Evolutionary conservation across 2,113 vertebrate species (phyloP), one percentile per base, ranked within the genome.

Genomic region (Cervus canadensis): DNA sequence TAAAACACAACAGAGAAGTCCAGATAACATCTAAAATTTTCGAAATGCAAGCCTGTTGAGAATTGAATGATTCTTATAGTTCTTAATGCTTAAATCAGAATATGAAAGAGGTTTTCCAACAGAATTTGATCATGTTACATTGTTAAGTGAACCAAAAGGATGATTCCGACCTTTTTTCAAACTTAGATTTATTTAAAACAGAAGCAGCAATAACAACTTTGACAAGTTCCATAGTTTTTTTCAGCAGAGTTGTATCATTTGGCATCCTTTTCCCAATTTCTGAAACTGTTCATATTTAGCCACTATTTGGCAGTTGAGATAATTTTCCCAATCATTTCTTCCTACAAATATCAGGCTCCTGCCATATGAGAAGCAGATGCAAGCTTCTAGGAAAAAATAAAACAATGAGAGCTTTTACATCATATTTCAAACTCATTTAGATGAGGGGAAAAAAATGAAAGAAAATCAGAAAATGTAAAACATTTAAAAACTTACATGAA

Each of bases 1-100:
- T 98, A 96, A 97, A 98, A 96, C 67, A 96, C 78, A 59, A 62
- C 85, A 64, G 67, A 90, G 60, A 86, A 94, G 43, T 96, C 48
- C 60, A 86, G 74, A 88, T 76, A 87, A 52, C 62, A 85, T 90
- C 84, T 62, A 17, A 86, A 86, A 88, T 79, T 3, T 94, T 97
- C 50, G 50, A 71, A 71, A 67, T 0, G 5, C 17, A 91, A 96
- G 45, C 45, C 90, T 48, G 36, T 2, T 81, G 93, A 87, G 81
- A 94, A 76, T 6, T 10, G 43, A 87, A 33, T 23, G n/a, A 9
- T 43, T 94, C 36, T 67, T 81, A 21, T 14, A 64, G 5, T 95
- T 92, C 28, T 56, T 88, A 83, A 43, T 56, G 7, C 23, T 7
- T 67, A 28, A 45, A 23, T 79, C 15, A 36, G 17, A 85, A 54